Conservation (phyloP, 1,140 invertebrate genomes). For the Caenorhabditis latens region DNA sequence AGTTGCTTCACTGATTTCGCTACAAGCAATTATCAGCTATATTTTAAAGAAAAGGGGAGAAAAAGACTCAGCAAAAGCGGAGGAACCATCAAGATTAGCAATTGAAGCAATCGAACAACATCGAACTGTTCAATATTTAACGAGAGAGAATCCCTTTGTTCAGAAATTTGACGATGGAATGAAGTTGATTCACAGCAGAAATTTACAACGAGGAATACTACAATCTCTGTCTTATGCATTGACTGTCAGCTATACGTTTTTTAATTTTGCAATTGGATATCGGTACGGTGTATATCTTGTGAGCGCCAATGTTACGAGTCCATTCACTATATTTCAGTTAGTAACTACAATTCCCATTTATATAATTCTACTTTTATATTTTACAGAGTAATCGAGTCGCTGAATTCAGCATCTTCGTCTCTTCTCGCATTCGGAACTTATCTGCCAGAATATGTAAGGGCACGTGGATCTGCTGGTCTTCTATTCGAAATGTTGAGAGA, state of each 20-base stretch:
- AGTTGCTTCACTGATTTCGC: background rate
- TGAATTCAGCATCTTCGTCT: slow-evolving; percentile 51
- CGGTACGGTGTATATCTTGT: background rate
- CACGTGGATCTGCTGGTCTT: slow-evolving; percentile 75
- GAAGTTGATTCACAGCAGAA: background rate
- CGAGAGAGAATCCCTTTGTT: background rate
- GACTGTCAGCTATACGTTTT: slow-evolving; percentile 15
- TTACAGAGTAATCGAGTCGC: slow-evolving; percentile 43
- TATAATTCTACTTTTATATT: background rate
- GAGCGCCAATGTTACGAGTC: background rate
- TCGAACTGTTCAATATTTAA: slow-evolving; percentile 36
- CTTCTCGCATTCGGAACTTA: slow-evolving; percentile 68
- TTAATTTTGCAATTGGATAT: slow-evolving; percentile 41
- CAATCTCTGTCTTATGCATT: background rate
- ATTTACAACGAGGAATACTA: background rate
- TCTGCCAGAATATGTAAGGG: slow-evolving; percentile 78
- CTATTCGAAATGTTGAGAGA: slow-evolving; percentile 78
- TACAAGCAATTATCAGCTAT: background rate
- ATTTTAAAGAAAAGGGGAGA: slow-evolving; percentile 13
- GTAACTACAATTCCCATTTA: background rate
- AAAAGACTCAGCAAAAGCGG: background rate
- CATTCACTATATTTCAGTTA: slow-evolving; percentile 27
- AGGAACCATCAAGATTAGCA: slow-evolving; percentile 1
- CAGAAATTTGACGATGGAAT: background rate
- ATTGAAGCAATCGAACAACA: slow-evolving; percentile 8